phyloP scores from a whole-genome alignment of 2,888 invertebrate genomes.

The Pseudococcus jackbeardsleyi region DNA sequence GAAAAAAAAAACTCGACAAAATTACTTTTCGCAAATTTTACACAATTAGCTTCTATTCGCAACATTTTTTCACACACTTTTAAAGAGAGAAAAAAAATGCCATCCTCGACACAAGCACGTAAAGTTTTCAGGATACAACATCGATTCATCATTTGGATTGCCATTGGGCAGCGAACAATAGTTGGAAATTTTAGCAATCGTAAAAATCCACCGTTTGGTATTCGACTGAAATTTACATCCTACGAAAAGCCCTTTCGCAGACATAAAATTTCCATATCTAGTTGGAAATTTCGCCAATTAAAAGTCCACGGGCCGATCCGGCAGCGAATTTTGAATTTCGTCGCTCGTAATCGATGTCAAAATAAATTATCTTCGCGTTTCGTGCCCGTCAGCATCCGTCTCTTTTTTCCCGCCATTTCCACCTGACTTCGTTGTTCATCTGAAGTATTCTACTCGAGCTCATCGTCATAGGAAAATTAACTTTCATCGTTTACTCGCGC shows the following conservation, averaged over 20 bases:
- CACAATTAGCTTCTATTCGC: background rate
- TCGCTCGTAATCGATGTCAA: background rate
- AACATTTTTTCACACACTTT: too few species aligned
- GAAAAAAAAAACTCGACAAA: background rate
- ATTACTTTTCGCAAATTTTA: background rate
- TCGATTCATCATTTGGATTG: slow-evolving; percentile 8
- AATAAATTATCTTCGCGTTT: background rate
- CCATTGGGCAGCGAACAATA: background rate
- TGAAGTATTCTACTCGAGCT: background rate
- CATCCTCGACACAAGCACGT: background rate
- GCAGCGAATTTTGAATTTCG: background rate
- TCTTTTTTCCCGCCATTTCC: too few species aligned
- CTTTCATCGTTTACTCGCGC: background rate
- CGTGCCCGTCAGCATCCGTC: background rate
- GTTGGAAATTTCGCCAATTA: background rate
- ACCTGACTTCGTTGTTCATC: too few species aligned
- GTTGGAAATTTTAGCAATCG: background rate
- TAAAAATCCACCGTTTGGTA: background rate
- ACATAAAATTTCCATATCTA: background rate
- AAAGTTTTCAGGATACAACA: slow-evolving; percentile 5
- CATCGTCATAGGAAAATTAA: slow-evolving; percentile 3
- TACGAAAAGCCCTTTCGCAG: background rate
- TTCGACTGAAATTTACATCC: background rate
- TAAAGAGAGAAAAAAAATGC: background rate
- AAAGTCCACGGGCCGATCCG: background rate